phyloP scores from a whole-genome alignment of 2,888 invertebrate genomes.

The Hirudinaria manillensis region DNA sequence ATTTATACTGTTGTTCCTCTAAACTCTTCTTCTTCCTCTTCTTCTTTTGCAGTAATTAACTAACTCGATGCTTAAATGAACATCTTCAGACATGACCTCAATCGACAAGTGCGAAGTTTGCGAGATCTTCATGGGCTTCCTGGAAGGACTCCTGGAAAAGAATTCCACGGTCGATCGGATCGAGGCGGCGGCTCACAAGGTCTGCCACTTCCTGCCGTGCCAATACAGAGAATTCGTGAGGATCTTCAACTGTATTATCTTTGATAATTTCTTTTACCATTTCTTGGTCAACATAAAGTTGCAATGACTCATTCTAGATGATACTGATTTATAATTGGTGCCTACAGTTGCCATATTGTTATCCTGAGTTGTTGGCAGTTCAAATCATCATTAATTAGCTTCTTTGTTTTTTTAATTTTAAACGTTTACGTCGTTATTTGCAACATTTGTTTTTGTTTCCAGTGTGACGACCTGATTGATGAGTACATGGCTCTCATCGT shows the following conservation, averaged over 20 bases:
- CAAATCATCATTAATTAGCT: no score
- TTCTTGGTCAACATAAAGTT: no score
- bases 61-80: neutral
- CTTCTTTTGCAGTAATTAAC: no score
- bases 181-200: constrained; percentile 64
- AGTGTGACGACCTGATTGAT: constrained; percentile 17
- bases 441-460: neutral
- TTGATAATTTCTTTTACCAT: neutral
- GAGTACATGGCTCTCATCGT: constrained; percentile 15
- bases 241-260: neutral
- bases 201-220: constrained; percentile 66
- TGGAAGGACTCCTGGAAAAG: constrained; percentile 65
- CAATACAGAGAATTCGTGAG: constrained; percentile 6
- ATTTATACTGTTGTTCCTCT: no score
- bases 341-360: neutral
- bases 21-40: no score
- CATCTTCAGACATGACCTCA: neutral
- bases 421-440: neutral
- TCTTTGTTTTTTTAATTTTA: neutral
- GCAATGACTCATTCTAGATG: neutral
- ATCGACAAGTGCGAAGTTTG: constrained; percentile 66
- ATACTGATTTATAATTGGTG: neutral
- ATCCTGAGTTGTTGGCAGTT: no score
- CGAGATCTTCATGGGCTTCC: constrained; percentile 65
- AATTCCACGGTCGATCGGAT: constrained; percentile 65